Evolutionary conservation across 2,797 vertebrate genomes (phyloP).

Genomic region (Lacerta viridis): DNA sequence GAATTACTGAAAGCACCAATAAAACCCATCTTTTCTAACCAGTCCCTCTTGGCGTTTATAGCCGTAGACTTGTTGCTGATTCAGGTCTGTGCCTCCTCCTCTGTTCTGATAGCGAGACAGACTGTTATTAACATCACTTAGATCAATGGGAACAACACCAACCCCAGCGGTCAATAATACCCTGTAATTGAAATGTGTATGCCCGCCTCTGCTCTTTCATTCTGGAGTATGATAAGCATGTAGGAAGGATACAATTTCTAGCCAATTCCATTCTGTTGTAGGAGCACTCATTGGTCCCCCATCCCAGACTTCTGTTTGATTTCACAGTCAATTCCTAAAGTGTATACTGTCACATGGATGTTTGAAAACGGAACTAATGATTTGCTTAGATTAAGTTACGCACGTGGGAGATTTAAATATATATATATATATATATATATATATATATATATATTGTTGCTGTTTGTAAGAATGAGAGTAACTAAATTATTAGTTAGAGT

Average conservation of each 20-base stretch:
- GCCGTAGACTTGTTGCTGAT: neutral
- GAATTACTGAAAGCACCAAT: neutral
- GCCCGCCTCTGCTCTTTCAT: neutral
- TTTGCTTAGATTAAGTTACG: too few species aligned
- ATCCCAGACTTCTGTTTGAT: neutral
- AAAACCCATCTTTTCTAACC: neutral
- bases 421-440: too few species aligned
- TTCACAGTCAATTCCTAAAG: constrained; percentile 7
- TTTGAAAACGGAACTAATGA: too few species aligned
- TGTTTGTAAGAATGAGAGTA: too few species aligned
- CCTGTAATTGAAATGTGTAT: neutral
- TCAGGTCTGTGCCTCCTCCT: neutral
- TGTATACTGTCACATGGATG: neutral
- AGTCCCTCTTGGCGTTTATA: neutral
- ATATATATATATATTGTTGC: too few species aligned
- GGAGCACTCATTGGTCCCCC: neutral
- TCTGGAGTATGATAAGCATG: neutral
- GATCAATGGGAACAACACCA: neutral
- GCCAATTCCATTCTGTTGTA: neutral
- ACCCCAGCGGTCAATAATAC: neutral
- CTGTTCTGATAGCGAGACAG: neutral
- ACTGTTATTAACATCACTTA: constrained; percentile 9
- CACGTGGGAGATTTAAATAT: too few species aligned
- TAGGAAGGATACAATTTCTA: neutral
- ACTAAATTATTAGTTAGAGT: too few species aligned